These are phyloP conservation scores for Nysson spinosus DNA, from an alignment of 2,888 invertebrate species.

Conservation along the genomic window DNA sequence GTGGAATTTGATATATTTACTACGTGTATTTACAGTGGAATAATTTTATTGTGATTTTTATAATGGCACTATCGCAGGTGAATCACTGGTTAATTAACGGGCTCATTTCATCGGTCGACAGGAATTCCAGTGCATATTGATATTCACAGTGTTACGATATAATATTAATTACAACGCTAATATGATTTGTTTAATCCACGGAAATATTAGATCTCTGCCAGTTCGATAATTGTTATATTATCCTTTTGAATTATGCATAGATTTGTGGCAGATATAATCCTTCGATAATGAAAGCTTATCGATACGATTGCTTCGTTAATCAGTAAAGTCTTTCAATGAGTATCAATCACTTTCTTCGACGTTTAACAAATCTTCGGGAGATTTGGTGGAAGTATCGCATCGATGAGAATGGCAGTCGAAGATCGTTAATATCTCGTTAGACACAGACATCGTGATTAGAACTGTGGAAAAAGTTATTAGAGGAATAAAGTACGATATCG, in stretches of 20 bases:
- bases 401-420: constrained; percentile 6
- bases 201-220: constrained; percentile 1
- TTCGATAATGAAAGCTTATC: too few species aligned
- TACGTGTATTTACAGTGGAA: too few species aligned
- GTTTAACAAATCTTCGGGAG: too few species aligned
- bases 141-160: neutral
- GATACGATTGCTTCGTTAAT: too few species aligned
- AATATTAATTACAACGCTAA: too few species aligned
- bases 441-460: constrained; percentile 33
- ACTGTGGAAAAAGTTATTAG: constrained; percentile 11
- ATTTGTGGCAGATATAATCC: neutral
- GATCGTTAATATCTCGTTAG: constrained; percentile 31
- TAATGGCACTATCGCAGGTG: neutral
- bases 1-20: too few species aligned
- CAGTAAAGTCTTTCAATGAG: too few species aligned
- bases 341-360: too few species aligned
- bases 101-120: too few species aligned
- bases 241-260: constrained; percentile 1
- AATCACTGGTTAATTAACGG: constrained; percentile 9
- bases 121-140: neutral
- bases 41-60: constrained; percentile 7
- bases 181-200: too few species aligned
- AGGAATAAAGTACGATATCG: constrained; percentile 32
- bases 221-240: neutral
- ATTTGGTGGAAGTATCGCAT: too few species aligned